Base-by-base conservation (phyloP, 2,888 invertebrate genomes). In the Seira ritae region DNA sequence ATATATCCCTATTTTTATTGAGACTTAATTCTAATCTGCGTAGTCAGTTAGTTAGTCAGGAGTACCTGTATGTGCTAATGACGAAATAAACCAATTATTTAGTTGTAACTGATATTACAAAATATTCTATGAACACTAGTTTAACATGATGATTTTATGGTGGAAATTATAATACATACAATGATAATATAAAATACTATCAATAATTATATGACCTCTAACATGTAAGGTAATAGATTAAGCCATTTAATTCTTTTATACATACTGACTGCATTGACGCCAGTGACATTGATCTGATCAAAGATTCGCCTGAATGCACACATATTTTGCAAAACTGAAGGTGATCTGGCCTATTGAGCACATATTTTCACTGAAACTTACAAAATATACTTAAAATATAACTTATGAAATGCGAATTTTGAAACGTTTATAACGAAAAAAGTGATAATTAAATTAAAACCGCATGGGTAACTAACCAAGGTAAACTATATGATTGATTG, bases 1-100 rank as follows among this genome's bases (percentile, higher is more conserved):
- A 55, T 17, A 55, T 55, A 55, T n/a, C 55, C 17, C 55, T 55
- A 55, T 55, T 55, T 55, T 55, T 55, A 55, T 17, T 55, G 55
- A 55, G 12, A 31, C 31, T 4, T 55, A 8, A 55, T 55, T 17
- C 17, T 55, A 55, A 55, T 31, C 3, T 31, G 31, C 8, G 8
- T 31, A 31, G 31, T n/a, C n/a, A n/a, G 31, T 2, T 2, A 31
- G 31, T 31, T 8, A 31, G 8, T 31, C 31, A 31, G 3, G 8
- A 31, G 31, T 31, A 31, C 31, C 31, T 31, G 8, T 8, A 4
- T 31, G 8, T 31, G 2, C 31, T 8, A 8, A 55, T 3, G 55
- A 55, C 12, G 1, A 55, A 55, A 55, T 17, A 55, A 55, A 55
- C 17, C 17, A 55, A 55, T 55, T 55, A 55, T 3, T 3, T n/a